These are phyloP conservation scores for Drosophila austrosaltans DNA, from an alignment of 2,888 invertebrate species.

Conservation along the genomic window DNA sequence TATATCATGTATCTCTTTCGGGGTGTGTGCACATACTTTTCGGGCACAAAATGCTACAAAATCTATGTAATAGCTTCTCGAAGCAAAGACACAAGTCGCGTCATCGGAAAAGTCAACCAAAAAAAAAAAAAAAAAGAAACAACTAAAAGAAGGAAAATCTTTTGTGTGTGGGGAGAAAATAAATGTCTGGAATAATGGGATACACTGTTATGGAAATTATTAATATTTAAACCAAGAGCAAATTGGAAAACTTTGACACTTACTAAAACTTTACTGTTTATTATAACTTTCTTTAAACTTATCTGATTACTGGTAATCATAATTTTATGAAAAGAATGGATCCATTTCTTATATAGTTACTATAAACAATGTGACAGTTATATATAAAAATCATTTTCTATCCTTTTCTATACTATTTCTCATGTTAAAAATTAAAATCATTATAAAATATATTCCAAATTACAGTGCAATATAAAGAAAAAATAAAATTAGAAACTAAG, in stretches of 20 bases:
- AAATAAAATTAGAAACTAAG: too few species aligned
- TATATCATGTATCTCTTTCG: conserved; percentile 58
- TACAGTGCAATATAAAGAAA: too few species aligned
- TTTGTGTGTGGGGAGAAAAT: conserved; percentile 22
- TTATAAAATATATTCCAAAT: too few species aligned
- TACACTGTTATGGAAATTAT: background rate
- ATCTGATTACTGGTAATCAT: background rate
- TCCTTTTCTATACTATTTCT: too few species aligned
- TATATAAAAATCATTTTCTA: too few species aligned
- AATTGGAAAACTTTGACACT: background rate
- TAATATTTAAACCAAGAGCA: background rate
- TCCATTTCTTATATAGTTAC: too few species aligned
- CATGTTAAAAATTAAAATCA: too few species aligned
- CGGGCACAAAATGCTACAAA: conserved; percentile 74
- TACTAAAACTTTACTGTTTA: background rate
- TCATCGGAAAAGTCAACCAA: conserved; percentile 45
- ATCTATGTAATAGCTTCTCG: conserved; percentile 68
- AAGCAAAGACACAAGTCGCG: conserved; percentile 17
- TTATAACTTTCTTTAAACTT: background rate
- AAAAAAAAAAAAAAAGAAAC: conserved; percentile 49
- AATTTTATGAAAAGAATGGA: too few species aligned
- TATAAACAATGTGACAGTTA: too few species aligned
- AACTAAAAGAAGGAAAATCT: conserved; percentile 11
- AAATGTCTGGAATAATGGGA: background rate
- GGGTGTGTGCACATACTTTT: conserved; percentile 63